Conservation (phyloP, 2,797 vertebrate genomes). For the Malacoctenus gilli region DNA sequence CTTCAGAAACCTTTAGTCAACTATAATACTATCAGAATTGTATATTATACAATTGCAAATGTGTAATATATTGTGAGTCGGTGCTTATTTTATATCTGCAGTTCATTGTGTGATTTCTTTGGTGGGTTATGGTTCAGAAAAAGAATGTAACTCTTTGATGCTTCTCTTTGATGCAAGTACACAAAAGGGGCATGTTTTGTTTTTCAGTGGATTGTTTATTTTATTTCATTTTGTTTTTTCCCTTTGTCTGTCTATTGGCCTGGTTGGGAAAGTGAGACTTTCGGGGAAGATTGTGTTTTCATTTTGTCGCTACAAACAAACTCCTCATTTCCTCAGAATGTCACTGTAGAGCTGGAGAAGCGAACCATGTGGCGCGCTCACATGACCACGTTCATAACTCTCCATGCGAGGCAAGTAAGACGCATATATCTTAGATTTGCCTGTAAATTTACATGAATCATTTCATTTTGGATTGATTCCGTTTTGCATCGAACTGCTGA, state of each 20-base stretch:
- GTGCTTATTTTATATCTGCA: constrained; percentile 77
- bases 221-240: constrained; percentile 58
- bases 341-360: constrained; percentile 48
- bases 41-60: constrained; percentile 75
- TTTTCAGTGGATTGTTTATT: constrained; percentile 51
- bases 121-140: constrained; percentile 50
- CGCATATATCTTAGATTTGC: constrained; percentile 41
- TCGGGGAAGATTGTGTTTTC: constrained; percentile 44
- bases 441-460: constrained; percentile 55
- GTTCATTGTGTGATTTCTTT: constrained; percentile 66
- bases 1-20: constrained; percentile 54
- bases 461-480: constrained; percentile 47
- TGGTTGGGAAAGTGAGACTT: constrained; percentile 54
- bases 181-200: constrained; percentile 47
- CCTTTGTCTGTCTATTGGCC: constrained; percentile 58
- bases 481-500: constrained; percentile 78
- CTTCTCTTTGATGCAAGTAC: constrained; percentile 60
- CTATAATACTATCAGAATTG: constrained; percentile 73
- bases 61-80: constrained; percentile 80
- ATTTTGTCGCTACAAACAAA: constrained; percentile 53
- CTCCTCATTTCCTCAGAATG: constrained; percentile 45
- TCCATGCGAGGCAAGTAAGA: constrained; percentile 46
- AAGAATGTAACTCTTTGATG: constrained; percentile 21
- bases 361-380: constrained; percentile 38
- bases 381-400: constrained; percentile 34